phyloP scores from a whole-genome alignment of 2,888 invertebrate species.

The Dorcus parallelipipedus region DNA sequence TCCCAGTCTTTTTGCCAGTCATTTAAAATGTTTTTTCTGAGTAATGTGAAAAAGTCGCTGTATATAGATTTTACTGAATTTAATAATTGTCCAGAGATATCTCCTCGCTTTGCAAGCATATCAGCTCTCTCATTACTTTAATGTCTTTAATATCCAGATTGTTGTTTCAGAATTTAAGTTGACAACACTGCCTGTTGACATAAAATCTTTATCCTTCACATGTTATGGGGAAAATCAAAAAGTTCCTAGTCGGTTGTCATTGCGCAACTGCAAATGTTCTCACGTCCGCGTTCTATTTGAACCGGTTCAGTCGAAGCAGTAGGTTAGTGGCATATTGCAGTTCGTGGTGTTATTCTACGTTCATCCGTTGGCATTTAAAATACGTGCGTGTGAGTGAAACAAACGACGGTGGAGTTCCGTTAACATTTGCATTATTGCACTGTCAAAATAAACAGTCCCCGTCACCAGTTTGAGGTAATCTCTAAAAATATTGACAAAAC shows the following conservation, averaged over 20 bases:
- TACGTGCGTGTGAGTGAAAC: constrained; percentile 5
- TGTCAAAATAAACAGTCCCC: background rate
- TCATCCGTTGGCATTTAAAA: background rate
- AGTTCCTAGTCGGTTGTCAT: background rate
- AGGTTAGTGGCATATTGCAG: constrained; percentile 9
- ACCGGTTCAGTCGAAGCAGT: constrained; percentile 9
- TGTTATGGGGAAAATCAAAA: background rate
- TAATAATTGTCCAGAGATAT: too few species aligned
- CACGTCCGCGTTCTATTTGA: background rate
- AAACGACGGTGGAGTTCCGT: constrained; percentile 4
- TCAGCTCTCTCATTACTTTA: too few species aligned
- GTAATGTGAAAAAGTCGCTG: too few species aligned
- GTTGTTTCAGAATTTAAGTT: too few species aligned
- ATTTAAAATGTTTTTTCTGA: too few species aligned
- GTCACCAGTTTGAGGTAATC: constrained; percentile 12
- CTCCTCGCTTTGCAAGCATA: too few species aligned
- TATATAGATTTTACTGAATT: too few species aligned
- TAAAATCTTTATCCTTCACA: too few species aligned
- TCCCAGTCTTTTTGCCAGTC: too few species aligned
- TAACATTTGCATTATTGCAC: constrained; percentile 2
- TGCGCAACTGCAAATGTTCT: constrained; percentile 17
- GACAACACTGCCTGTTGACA: too few species aligned
- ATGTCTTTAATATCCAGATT: too few species aligned
- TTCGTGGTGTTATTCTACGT: constrained; percentile 1
- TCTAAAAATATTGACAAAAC: constrained; percentile 13